Evolutionary conservation across 2,888 invertebrate genomes (phyloP), one percentile per base, ranked within the genome.

Genomic region (Hydriomena furcata): DNA sequence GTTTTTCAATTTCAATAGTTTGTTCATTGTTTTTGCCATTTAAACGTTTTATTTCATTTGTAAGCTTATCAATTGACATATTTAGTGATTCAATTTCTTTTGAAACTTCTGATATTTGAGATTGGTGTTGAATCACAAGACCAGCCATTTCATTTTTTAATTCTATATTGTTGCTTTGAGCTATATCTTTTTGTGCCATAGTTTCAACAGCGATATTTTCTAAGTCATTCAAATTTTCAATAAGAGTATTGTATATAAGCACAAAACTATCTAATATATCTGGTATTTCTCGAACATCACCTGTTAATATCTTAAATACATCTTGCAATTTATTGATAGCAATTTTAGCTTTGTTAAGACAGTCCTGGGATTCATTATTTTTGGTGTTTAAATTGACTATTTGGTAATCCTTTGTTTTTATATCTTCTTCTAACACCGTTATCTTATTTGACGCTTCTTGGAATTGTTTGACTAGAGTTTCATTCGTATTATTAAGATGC

Each of bases 201-300:
- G 71, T 57, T 41, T 68, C 59, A 25, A 38, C 56, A 2, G 73
- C 66, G 37, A 66, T 61, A 7, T 31, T 52, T 58, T 82, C 74
- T 55, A 84, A 68, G n/a, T 32, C 49, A 52, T 58, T 59, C 30
- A 85, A 62, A 34, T 61, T 71, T 24, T 67, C 63, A 55, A 61
- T 61, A 35, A 84, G 52, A 4, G 55, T 47, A 10, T 61, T 68
- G 36, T 79, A 73, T 27, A 73, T 58, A 25, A 61, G 60, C 10
- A 68, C 66, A 55, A 76, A 67, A 60, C 71, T 71, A 8, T 76
- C 73, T 24, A 74, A 61, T 20, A 70, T 46, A 35, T 71, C 62
- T 11, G 77, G 77, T 21, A 77, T 59, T 55, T 74, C 72, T 52
- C 62, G 61, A 32, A 68, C 64, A 37, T 76, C 70, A 17, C 71